Evolutionary conservation across 2,888 invertebrate genomes (phyloP), one percentile per base, ranked within the genome.

Genomic region (Ditula angustiorana): DNA sequence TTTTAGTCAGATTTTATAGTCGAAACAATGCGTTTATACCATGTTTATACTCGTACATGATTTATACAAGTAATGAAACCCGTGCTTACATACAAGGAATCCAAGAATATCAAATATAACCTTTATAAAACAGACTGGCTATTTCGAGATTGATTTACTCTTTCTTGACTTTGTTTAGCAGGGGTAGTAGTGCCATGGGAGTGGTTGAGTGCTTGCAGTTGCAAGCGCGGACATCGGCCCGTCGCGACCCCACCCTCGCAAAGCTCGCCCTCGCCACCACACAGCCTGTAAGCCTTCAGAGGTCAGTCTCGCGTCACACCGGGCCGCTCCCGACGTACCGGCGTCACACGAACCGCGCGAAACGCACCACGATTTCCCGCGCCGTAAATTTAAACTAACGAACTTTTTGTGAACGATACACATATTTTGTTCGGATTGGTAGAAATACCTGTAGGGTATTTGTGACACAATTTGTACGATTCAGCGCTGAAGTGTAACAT

Each of bases 171-270:
- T n/a, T n/a, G n/a, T n/a, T n/a, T n/a, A n/a, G n/a, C n/a, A n/a
- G 1, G 3, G 16, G 3, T 10, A 24, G 46, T n/a, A n/a, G 13
- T n/a, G 2, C 37, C 10, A 7, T 23, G 49, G 16, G 37, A 37
- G 55, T 37, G 46, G 49, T 55, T 63, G 37, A 37, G 55, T 37
- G 46, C 44, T 55, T 63, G 61, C 57, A 60, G 50, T 47, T 59
- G 63, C 66, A 65, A 46, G 63, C 57, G 69, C 67, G 70, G 70
- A 68, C 71, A 71, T 61, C 56, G 69, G 70, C 57, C 69, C 73
- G 71, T 71, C 62, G 64, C 69, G 69, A 66, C 68, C 65, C 53
- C 68, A 68, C 67, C 30, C 58, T 64, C 64, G 59, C 64, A 28
- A n/a, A 50, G 26, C 58, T 61, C 68, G 66, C 41, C 67, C 67